Evolutionary conservation across 2,797 vertebrate genomes (phyloP), one percentile per base, ranked within the genome.

Genomic region (Ptychobarbus kaznakovi): DNA sequence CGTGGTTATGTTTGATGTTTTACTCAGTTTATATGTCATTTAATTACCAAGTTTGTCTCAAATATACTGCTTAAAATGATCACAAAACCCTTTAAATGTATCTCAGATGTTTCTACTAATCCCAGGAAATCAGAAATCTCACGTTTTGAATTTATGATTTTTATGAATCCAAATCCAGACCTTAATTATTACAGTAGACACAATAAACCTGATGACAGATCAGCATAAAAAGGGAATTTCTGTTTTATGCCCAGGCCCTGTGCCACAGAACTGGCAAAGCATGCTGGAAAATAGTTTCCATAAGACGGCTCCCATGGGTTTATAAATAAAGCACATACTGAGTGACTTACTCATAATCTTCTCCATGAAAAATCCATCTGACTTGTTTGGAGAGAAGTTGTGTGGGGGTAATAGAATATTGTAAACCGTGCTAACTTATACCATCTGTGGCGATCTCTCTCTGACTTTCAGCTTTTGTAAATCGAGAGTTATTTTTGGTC

Each of bases 261-360:
- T 86, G 84, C 83, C 84, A 86, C 87, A 85, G 65, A 88, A 70
- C 87, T 88, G 81, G 87, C 87, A 84, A 82, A 86, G 82, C 80
- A 49, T 68, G 40, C 72, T 80, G 89, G 79, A 86, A 90, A 88
- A 90, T 90, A 87, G 77, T 90, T 90, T 90, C 87, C 86, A 87
- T 86, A 82, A 86, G 83, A 90, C 85, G 83, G 72, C 87, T 90
- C 81, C 89, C 87, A 86, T 86, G 86, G 75, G 87, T 84, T 88
- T 88, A 89, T 88, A 88, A 90, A 89, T 90, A 90, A 84, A 88
- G 77, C 63, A 49, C 87, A 90, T 90, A 84, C 86, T 87, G 87
- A 88, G 79, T 80, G 78, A 77, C 86, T 89, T 88, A 88, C 85
- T 87, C 90, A 89, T 86, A 88, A 87, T 89, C 79, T 86, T 68